Base-by-base conservation (phyloP, 1,140 invertebrate genomes). In the Sitobion miscanthi region DNA sequence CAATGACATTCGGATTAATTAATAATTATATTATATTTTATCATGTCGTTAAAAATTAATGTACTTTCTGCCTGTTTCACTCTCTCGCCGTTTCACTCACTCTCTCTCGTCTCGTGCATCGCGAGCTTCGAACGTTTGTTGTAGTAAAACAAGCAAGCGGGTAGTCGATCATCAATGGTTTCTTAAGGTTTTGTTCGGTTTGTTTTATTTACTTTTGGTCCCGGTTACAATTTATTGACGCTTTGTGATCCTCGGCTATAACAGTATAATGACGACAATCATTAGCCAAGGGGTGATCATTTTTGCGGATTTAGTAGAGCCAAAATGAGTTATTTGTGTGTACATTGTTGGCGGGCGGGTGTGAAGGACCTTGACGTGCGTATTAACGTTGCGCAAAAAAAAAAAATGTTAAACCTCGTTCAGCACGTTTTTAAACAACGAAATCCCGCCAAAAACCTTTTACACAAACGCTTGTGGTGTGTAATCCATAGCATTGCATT, bases 391-490 rank as follows among this genome's bases (percentile, higher is more conserved):
- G 49, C 49, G n/a, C 49, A 89, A 89, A 89, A 23, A 54, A 89
- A 54, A 47, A 86, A 45, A 47, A 49, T 7, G 25, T 88, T 21
- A 30, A 86, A 86, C 38, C 25, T 52, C 49, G 86, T 52, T 49
- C 86, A 30, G 30, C 86, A 35, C 20, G 47, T 88, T 89, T 89
- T 89, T 54, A 47, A 54, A 38, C n/a, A 89, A 52, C 87, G 30
- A 52, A 52, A 88, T 88, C 45, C 30, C 86, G 86, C 86, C 87
- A 89, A 54, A 77, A 89, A 89, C 20, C 11, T 6, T 89, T 54
- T 21, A 89, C 49, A 35, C 20, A 23, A 54, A 25, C 49, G 87
- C 35, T 54, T 52, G 14, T 8, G 47, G 47, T 23, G 30, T 23
- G n/a, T 89, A 52, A n/a, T 8, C 20, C 35, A 25, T 35, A 23